Base-by-base conservation (phyloP, 2,797 vertebrate genomes). In the Pantherophis alleghaniensis region DNA sequence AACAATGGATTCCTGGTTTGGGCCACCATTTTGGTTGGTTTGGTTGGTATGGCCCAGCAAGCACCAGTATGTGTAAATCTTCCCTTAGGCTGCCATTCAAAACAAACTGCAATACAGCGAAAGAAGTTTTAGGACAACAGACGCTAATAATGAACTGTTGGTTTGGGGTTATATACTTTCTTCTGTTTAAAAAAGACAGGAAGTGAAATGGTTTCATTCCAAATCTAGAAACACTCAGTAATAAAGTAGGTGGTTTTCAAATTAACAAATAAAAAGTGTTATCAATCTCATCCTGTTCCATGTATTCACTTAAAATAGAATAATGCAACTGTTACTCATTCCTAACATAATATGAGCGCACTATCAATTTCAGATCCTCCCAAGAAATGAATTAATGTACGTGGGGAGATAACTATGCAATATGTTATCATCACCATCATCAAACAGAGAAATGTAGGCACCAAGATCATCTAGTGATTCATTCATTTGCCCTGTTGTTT, bases 401-500 rank as follows among this genome's bases (percentile, higher is more conserved):
- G 22, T 89, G 32, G 87, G n/a, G 32, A 51, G 55, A 86, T 69
- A 88, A 88, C 20, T 14, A 47, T 83, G 26, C 56, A 37, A 60
- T 18, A 32, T 16, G 11, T 88, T 47, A 83, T 83, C 74, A 5
- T 24, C 74, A 22, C 4, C 37, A 47, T 47, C 74, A 47, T 83
- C 56, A 0, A 14, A 61, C 51, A 0, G 0, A 55, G 53, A 55
- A 94, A 63, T 66, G 0, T 28, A 47, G 55, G 32, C 89, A 90
- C n/a, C 61, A 4, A 91, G 59, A 83, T 0, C 86, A 61, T 88
- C 61, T 59, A 32, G 59, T 1, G 6, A 93, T 86, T 95, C 22
- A 93, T 86, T 95, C 18, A 91, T 88, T 93, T 91, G 1, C 66
- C 91, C 51, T 74, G 87, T 37, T 1, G 94, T 96, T 96, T 95